phyloP scores from a whole-genome alignment of 2,113 vertebrate genomes.

The Fregata magnificens region DNA sequence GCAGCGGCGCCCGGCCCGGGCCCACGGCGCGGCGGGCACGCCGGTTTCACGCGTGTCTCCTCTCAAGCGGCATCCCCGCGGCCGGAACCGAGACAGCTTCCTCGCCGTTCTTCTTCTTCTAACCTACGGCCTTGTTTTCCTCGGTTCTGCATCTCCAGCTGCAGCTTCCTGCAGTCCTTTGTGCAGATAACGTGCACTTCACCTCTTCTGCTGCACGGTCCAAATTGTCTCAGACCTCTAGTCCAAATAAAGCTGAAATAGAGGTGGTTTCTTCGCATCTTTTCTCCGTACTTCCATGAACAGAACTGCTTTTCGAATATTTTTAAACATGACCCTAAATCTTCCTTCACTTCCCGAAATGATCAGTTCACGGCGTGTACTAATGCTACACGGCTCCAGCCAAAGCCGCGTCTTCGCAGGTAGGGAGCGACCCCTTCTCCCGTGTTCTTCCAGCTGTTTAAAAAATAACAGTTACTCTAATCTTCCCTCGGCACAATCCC shows the following conservation, averaged over 20 bases:
- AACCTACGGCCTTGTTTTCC: too few relatives aligned
- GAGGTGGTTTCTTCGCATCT: too few relatives aligned
- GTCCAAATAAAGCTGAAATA: too few relatives aligned
- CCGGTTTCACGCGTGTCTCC: neutral
- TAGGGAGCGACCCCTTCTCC: rapidly evolving
- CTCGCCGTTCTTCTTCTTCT: neutral
- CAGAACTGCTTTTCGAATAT: neutral
- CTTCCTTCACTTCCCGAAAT: rapidly evolving
- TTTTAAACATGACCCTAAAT: too few relatives aligned
- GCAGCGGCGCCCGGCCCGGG: too few relatives aligned
- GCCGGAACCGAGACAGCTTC: neutral
- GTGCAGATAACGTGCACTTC: neutral
- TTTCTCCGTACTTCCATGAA: rapidly evolving
- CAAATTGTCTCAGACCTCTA: rapidly evolving
- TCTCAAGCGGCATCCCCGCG: neutral
- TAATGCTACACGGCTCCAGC: rapidly evolving
- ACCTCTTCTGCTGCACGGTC: rapidly evolving
- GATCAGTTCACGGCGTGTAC: rapidly evolving
- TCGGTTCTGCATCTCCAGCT: neutral
- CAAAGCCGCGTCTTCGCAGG: rapidly evolving
- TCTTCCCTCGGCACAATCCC: neutral
- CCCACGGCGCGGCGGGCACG: neutral
- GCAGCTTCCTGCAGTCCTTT: neutral
- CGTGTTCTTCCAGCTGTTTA: rapidly evolving
- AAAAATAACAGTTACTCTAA: neutral